Evolutionary conservation across 2,797 vertebrate genomes (phyloP), one percentile per base, ranked within the genome.

Genomic region (Pseudochromis fuscus): DNA sequence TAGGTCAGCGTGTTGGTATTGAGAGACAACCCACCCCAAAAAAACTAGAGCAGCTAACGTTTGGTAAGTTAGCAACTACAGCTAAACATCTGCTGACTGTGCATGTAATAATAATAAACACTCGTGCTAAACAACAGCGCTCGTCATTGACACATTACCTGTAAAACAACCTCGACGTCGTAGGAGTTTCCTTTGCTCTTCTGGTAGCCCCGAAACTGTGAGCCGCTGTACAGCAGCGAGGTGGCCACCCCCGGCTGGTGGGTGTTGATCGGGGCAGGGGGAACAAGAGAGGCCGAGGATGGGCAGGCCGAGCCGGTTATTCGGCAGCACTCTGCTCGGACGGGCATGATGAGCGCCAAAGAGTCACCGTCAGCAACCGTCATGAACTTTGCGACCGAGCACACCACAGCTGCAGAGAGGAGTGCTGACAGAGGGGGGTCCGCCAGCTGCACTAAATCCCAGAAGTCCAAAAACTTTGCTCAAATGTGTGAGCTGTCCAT

Each of bases 141-240:
- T 13, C 5, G 6, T 30, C 2, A n/a, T n/a, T n/a, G 23, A 37
- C 2, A 48, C 5, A 5, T 52, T 89, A 98, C 97, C 96, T 98
- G 97, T 84, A 99, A 89, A 67, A 97, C 97, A 73, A 99, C 97
- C 89, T 98, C 97, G 37, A 99, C 97, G 88, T 97, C 97, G 89
- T 99, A 99, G 0, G 97, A 96, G 92, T 97, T 98, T 75, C 97
- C 97, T 91, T 98, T 98, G 93, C 97, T 98, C 90, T 96, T 98
- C 93, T 99, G 97, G 85, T 97, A 95, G 15, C 97, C 97, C 71
- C 95, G 95, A 92, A 98, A 99, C 94, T 96, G 96, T 28, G 97
- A 96, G 72, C 97, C 97, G 91, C 97, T 98, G 93, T 97, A 97
- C 33, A 99, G 95, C 75, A 97, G 93, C 67, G 96, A 96, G 23